Conservation (phyloP, 2,888 invertebrate genomes). For the Dasysyrphus albostriatus region DNA sequence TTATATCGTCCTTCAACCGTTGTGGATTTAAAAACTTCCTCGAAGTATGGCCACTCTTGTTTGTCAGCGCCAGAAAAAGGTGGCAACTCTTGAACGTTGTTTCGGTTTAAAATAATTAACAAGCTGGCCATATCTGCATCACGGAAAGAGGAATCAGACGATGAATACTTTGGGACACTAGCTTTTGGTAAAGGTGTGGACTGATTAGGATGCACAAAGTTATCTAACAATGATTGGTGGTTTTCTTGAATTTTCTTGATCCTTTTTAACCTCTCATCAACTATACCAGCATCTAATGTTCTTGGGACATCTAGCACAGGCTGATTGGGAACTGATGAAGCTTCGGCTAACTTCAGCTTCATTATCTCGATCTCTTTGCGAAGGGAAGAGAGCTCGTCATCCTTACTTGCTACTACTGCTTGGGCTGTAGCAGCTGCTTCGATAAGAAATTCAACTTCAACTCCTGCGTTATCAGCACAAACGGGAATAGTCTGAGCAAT, state of each 20-base stretch:
- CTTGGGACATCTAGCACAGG: neutral
- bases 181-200: neutral
- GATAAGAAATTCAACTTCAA: neutral
- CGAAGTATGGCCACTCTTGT: conserved; percentile 10
- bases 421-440: conserved; percentile 31
- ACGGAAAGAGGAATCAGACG: neutral
- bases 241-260: conserved; percentile 22
- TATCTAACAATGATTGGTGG: neutral
- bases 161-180: neutral
- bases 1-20: conserved; percentile 18
- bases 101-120: neutral
- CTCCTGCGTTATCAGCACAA: neutral
- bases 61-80: conserved; percentile 8
- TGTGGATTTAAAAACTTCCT: conserved; percentile 21
- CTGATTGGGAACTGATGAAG: neutral
- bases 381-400: conserved; percentile 1
- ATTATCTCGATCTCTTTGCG: conserved; percentile 29
- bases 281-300: neutral
- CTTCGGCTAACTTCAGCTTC: conserved; percentile 1
- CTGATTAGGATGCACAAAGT: neutral
- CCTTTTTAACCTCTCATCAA: neutral
- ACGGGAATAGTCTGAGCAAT: neutral
- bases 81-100: conserved; percentile 10
- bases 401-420: conserved; percentile 23
- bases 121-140: neutral